A percentile compares a stretch with the other conserved stretches of the same genome.
These are phyloP conservation scores for Blastobasis lacticolella DNA, from an alignment of 2,888 invertebrate genomes.

Conservation along the genomic window DNA sequence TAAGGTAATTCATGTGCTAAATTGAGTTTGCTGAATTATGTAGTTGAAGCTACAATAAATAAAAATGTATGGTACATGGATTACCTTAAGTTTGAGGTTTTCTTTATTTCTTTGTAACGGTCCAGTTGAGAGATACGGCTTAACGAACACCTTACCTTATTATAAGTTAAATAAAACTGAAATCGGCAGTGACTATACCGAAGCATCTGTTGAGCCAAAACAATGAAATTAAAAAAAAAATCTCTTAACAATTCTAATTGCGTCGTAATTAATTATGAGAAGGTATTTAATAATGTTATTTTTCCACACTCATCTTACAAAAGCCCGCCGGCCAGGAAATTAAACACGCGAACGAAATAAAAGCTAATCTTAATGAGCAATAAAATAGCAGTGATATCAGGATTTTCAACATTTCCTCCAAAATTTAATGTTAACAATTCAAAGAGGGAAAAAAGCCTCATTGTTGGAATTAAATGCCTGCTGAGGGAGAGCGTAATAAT, in stretches of 20 bases:
- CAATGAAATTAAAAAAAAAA: background rate
- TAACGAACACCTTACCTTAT: too few relatives aligned
- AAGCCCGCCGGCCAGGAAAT: conserved; percentile 14
- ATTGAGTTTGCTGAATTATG: too few relatives aligned
- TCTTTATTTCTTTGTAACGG: too few relatives aligned
- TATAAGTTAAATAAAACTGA: too few relatives aligned
- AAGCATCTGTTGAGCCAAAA: background rate
- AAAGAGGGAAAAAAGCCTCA: conserved; percentile 53
- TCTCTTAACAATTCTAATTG: conserved; percentile 1
- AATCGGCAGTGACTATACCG: too few relatives aligned
- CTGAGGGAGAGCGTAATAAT: conserved; percentile 62
- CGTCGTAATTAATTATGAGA: background rate
- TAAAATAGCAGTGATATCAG: conserved; percentile 56
- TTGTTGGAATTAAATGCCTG: conserved; percentile 63
- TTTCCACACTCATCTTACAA: conserved; percentile 7
- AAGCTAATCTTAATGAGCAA: conserved; percentile 53
- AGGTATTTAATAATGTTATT: conserved; percentile 4
- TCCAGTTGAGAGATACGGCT: too few relatives aligned
- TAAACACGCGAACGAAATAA: conserved; percentile 33
- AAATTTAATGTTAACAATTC: conserved; percentile 66
- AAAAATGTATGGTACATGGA: too few relatives aligned
- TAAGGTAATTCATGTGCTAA: too few relatives aligned
- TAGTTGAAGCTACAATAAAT: too few relatives aligned
- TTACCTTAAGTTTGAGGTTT: too few relatives aligned
- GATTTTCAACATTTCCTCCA: conserved; percentile 53